Percentiles rank a stretch among this genome's conserved stretches.
Evolutionary conservation across 2,797 vertebrate species (phyloP).

Genomic region (Danio aesculapii): DNA sequence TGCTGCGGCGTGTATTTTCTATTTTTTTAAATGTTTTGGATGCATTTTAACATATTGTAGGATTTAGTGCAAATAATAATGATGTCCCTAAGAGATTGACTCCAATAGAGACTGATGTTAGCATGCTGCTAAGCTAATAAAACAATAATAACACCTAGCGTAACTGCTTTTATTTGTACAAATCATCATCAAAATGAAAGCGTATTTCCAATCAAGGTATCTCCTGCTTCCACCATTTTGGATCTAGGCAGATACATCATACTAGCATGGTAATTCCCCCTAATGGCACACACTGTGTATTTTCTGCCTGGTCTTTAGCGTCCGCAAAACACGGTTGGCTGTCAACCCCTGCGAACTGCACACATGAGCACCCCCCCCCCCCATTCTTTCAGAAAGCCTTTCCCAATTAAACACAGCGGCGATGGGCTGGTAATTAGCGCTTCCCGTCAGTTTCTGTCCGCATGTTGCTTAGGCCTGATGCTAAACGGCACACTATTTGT

Average conservation of each 20-base stretch:
- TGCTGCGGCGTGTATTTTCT: too few species aligned
- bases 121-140: too few species aligned
- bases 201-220: too few species aligned
- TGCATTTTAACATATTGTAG: too few species aligned
- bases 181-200: too few species aligned
- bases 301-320: conserved; percentile 16
- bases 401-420: conserved; percentile 78
- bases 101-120: too few species aligned
- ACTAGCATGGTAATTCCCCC: conserved; percentile 27
- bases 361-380: conserved; percentile 17
- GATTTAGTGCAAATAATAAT: too few species aligned
- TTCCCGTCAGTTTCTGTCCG: conserved; percentile 74
- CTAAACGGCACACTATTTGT: conserved; percentile 79
- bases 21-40: too few species aligned
- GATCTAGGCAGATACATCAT: neutral
- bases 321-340: neutral
- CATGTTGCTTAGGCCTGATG: conserved; percentile 74
- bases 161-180: too few species aligned
- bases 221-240: too few species aligned
- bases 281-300: conserved; percentile 9
- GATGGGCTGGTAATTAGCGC: conserved; percentile 75
- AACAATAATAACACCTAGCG: too few species aligned
- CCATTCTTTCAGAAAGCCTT: conserved; percentile 66
- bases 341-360: conserved; percentile 25
- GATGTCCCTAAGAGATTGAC: too few species aligned